phyloP scores from a whole-genome alignment of 1,140 invertebrate genomes.

The Branchinecta lynchi region DNA sequence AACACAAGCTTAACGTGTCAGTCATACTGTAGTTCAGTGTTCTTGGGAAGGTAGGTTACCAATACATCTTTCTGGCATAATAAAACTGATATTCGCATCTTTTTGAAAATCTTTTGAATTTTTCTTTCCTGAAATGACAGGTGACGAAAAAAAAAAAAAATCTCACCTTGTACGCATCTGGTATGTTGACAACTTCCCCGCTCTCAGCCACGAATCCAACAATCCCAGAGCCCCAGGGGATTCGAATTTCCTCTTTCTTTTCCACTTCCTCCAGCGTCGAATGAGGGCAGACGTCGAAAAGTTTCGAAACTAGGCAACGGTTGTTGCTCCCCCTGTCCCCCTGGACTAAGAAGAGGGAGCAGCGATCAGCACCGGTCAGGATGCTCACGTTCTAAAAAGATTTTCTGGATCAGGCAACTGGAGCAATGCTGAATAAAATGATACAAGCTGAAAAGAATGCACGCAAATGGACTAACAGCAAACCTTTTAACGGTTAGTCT shows the following conservation, averaged over 20 bases:
- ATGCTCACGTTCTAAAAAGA: slow-evolving; percentile 58
- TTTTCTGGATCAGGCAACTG: not conserved
- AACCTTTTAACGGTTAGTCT: no score
- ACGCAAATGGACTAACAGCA: no score
- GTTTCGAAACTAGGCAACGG: slow-evolving; percentile 67
- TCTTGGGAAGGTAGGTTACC: no score
- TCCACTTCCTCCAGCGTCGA: slow-evolving; percentile 80
- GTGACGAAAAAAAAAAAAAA: no score
- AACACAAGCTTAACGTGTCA: no score
- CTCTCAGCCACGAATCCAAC: slow-evolving; percentile 84
- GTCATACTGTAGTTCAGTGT: no score
- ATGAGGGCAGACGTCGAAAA: slow-evolving; percentile 83
- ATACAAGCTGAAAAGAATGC: not conserved
- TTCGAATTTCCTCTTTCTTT: slow-evolving; percentile 74
- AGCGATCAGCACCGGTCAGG: slow-evolving; percentile 74
- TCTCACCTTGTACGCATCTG: slow-evolving; percentile 79
- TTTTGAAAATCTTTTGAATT: no score
- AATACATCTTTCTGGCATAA: no score
- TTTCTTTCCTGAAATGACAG: no score
- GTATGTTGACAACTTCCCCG: slow-evolving; percentile 81
- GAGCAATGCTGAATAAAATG: not conserved
- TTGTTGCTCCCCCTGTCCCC: slow-evolving; percentile 33
- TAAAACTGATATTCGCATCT: no score
- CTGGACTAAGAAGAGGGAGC: slow-evolving; percentile 82
- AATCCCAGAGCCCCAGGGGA: slow-evolving; percentile 79